These are phyloP conservation scores for Nemotelus nigrinus DNA, from an alignment of 2,888 invertebrate species.

Conservation along the genomic window DNA sequence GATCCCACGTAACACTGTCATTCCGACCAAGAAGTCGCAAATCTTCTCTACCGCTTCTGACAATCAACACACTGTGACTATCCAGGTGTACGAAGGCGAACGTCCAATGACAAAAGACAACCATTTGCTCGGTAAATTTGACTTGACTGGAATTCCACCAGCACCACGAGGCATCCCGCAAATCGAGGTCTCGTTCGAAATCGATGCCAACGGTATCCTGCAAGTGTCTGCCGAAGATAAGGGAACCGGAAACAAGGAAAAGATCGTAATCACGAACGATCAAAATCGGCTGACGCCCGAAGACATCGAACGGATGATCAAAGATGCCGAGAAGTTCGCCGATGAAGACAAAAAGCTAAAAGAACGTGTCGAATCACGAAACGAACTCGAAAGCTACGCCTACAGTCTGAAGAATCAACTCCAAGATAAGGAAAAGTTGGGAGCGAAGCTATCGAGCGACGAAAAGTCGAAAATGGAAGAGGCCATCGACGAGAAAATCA, in stretches of 20 bases:
- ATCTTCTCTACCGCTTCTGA: conserved; percentile 99
- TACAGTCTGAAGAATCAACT: conserved; percentile 98
- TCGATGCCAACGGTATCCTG: conserved; percentile 92
- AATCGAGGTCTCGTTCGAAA: conserved; percentile 94
- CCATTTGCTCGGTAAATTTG: conserved; percentile 97
- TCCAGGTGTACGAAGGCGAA: conserved; percentile 98
- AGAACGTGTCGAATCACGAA: conserved; percentile 94
- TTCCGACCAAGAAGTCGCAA: conserved; percentile 99
- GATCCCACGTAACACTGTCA: conserved; percentile 97
- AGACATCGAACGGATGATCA: conserved; percentile 99
- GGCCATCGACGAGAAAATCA: conserved; percentile 96
- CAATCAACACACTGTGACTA: conserved; percentile 98
- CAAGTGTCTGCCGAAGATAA: conserved; percentile 99
- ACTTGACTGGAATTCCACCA: conserved; percentile 95
- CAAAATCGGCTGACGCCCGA: conserved; percentile 97
- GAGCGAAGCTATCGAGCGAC: conserved; percentile 85
- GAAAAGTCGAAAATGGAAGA: conserved; percentile 96
- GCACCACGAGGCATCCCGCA: conserved; percentile 93
- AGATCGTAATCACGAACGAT: conserved; percentile 98
- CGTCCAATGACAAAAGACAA: conserved; percentile 99
- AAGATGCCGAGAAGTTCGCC: conserved; percentile 98
- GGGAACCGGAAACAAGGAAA: conserved; percentile 98
- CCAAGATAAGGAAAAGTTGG: conserved; percentile 95
- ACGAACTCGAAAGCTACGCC: conserved; percentile 96
- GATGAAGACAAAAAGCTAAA: conserved; percentile 98